Percentiles rank a stretch among this genome's conserved stretches.
Evolutionary conservation across 2,797 vertebrate genomes (phyloP).

Genomic region (Sebastes baramenuke): DNA sequence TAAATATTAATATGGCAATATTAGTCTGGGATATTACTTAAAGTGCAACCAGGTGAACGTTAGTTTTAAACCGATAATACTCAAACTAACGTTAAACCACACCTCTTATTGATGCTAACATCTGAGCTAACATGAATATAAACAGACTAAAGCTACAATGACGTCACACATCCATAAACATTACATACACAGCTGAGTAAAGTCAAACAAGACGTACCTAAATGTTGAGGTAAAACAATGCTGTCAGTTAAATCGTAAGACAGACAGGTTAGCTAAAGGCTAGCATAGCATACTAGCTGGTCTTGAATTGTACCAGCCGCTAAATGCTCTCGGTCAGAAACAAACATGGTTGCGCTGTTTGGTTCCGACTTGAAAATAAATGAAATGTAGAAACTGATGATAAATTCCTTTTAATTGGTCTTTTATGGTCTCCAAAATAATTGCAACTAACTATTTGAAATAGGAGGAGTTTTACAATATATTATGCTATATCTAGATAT

Average conservation of each 20-base stretch:
- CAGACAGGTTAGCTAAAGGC: background rate
- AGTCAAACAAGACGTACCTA: slow-evolving; percentile 15
- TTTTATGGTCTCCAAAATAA: background rate
- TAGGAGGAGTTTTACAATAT: background rate
- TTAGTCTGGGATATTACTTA: background rate
- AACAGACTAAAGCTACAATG: background rate
- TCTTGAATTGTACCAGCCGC: background rate
- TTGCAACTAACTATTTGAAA: background rate
- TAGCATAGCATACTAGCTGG: slow-evolving; percentile 21
- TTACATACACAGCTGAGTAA: background rate
- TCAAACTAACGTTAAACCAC: background rate
- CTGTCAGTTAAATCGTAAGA: background rate
- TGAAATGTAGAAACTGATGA: background rate
- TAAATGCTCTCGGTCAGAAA: slow-evolving; percentile 55
- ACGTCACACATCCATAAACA: background rate
- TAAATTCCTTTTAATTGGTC: background rate
- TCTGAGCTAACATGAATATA: background rate
- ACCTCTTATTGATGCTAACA: slow-evolving; percentile 10
- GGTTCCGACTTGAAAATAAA: slow-evolving; percentile 32
- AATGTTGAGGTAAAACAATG: background rate
- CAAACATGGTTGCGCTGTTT: background rate
- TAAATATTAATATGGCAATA: rapidly evolving
- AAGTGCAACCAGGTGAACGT: background rate
- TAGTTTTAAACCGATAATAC: background rate
- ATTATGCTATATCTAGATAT: background rate